Evolutionary conservation across 2,113 vertebrate genomes (phyloP).

Genomic region (Dromaius novaehollandiae): DNA sequence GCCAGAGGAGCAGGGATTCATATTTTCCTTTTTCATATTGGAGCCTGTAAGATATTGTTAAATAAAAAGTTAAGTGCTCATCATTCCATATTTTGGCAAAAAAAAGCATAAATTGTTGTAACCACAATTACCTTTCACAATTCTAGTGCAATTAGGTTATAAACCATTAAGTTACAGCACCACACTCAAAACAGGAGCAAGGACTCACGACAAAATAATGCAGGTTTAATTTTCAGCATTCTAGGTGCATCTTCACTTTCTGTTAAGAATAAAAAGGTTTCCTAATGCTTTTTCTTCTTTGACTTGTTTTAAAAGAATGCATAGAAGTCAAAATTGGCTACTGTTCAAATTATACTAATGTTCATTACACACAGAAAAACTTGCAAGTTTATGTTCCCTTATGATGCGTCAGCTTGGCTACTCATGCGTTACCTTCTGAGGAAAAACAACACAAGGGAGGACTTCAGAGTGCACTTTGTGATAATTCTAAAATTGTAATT

Average conservation of each 20-base stretch:
- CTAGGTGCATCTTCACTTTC: neutral
- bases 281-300: neutral
- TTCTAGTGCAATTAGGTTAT: neutral
- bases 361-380: neutral
- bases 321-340: neutral
- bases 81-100: neutral
- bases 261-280: neutral
- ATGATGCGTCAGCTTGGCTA: neutral
- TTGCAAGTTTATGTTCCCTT: neutral
- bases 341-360: neutral
- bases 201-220: neutral
- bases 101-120: neutral
- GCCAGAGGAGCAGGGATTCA: neutral
- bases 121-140: accelerated
- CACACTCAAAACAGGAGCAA: neutral
- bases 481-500: neutral
- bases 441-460: neutral
- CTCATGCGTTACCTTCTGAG: neutral
- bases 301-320: neutral
- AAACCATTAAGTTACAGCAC: neutral
- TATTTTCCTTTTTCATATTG: neutral
- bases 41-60: neutral
- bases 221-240: conserved; percentile 7
- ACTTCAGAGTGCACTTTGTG: neutral
- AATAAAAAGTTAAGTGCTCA: neutral